Base-by-base conservation (phyloP, 2,113 vertebrate genomes). In the Phodopus roborovskii region DNA sequence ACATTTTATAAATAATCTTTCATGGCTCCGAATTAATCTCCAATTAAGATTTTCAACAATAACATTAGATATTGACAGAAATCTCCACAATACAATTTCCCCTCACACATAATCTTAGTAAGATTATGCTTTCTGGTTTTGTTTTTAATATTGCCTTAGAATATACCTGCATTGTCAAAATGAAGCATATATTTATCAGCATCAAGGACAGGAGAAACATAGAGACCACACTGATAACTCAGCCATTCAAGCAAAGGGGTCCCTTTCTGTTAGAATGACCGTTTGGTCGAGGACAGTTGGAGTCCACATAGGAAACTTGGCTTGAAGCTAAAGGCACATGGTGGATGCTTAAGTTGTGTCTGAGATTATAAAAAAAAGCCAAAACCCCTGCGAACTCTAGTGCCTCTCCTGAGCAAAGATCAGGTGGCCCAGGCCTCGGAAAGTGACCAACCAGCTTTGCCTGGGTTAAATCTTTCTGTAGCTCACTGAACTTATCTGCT, bases 121-220 rank as follows among this genome's bases (percentile, higher is more conserved):
- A 91, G 7, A 7, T 15, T 36, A 62, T 56, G 56, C 82, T 86
- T 96, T 81, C 66, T 50, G 28, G 42, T 79, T 92, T 81, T 53
- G 39, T 68, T 96, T 88, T 92, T 81, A 83, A 74, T 73, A 60
- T 42, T 82, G 3, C n/a, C 17, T 82, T 96, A 85, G 62, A 88
- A 75, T 45, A 66, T 71, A 58, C 53, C 58, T 39, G 66, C 92
- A 56, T 68, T 88, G 42, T 94, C 28, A 78, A 96, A 88, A 86
- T 70, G 36, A 9, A 33, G 53, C 64, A 12, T 33, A 53, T 68
- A 30, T 73, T 84, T 96, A 92, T 95, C 24, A 86, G 19, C 28
- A 94, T 82, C 22, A 93, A 83, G 70, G 10, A 74, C 28, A 88
- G 66, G 94, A 53, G 13, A 93, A 88, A 73, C 30, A 45, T 33